A percentile compares a stretch with the other conserved stretches of the same genome.
These are phyloP conservation scores for Neosilurus mollespiculum DNA, from an alignment of 2,797 vertebrate species.

Conservation along the genomic window DNA sequence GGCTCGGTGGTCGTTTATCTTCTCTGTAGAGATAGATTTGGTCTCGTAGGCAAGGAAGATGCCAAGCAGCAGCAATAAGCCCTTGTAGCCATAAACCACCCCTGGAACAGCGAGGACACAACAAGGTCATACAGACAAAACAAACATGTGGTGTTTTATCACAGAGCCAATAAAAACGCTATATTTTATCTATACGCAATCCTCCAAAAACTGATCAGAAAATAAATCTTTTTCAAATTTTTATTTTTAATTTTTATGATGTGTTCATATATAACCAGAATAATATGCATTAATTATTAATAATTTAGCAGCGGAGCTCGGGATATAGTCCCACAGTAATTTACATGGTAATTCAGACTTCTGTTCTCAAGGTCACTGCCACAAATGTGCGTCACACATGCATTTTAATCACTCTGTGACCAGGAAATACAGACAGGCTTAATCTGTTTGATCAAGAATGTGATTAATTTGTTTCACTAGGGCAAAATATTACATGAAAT, in stretches of 20 bases:
- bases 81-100: constrained; percentile 94
- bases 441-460: constrained; percentile 46
- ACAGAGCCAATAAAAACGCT: background rate
- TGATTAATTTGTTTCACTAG: constrained; percentile 54
- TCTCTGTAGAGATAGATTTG: constrained; percentile 93
- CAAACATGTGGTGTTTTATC: background rate
- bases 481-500: constrained; percentile 39
- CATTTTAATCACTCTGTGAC: constrained; percentile 41
- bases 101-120: constrained; percentile 62
- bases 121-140: constrained; percentile 24
- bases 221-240: too few species aligned
- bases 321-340: background rate
- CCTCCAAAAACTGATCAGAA: background rate
- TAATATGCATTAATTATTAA: constrained; percentile 1
- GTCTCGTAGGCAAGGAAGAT: constrained; percentile 96
- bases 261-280: background rate
- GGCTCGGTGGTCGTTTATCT: constrained; percentile 94
- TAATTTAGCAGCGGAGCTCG: background rate
- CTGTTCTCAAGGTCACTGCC: constrained; percentile 35
- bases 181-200: background rate
- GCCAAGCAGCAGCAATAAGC: constrained; percentile 86
- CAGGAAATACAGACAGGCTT: constrained; percentile 17
- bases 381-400: constrained; percentile 8
- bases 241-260: background rate
- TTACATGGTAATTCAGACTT: background rate